Evolutionary conservation across 1,140 invertebrate species (phyloP), one percentile per base, ranked within the genome.

Genomic region (Megalopta genalis): DNA sequence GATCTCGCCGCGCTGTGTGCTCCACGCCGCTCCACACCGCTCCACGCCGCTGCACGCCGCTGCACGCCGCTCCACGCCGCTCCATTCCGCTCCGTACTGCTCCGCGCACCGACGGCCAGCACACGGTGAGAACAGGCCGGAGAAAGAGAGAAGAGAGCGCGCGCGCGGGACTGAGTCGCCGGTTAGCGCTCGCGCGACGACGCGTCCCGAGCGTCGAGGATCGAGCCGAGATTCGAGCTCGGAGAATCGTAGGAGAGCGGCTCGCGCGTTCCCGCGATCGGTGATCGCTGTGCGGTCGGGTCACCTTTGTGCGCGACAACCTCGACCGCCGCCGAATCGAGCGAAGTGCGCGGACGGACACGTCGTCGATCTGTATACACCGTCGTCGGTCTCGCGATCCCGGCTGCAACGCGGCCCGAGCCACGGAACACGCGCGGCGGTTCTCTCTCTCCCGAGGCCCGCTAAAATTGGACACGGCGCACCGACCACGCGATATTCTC

Each of bases 381-480:
- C 9, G 8, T 8, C 39, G 42, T 14, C 42, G 42, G 39, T 59
- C 32, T 21, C 42, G 37, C 39, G 66, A 57, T 57, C 18, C 18
- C n/a, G 6, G 63, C 32, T 84, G 10, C n/a, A 42, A 64, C 77
- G 54, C 60, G 69, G 67, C 65, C n/a, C 66, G 73, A 62, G 60
- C 42, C 59, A n/a, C 63, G 27, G n/a, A 72, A 65, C 25, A 4
- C 32, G 32, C 32, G 32, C 32, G 32, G 32, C 4, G n/a, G n/a
- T n/a, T n/a, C 64, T 57, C 79, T 27, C 63, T 57, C 79, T 27
- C 23, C 14, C 67, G 80, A 63, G 71, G 82, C 64, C 57, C 70
- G 77, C 81, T 86, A 86, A 84, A 86, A 86, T 86, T 84, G 85
- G 85, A 86, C 68, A 72, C 54, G 18, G 52, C 49, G 72, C 59